Conservation (phyloP, 1,140 invertebrate species). For the Lucilia cuprina region DNA sequence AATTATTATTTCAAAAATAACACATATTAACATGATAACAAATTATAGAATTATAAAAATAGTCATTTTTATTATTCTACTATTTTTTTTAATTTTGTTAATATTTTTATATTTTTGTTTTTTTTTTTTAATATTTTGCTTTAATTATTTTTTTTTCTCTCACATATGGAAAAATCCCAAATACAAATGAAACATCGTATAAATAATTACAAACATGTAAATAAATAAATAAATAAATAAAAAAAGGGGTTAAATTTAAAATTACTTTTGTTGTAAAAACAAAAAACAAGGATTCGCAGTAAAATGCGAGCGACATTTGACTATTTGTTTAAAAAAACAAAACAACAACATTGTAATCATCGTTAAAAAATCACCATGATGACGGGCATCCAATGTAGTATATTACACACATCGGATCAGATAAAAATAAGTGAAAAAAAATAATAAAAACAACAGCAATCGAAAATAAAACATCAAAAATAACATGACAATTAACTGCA, state of each 20-base stretch:
- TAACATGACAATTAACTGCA: background rate
- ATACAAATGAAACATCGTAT: background rate
- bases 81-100: too few relatives aligned
- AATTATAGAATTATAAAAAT: too few relatives aligned
- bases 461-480: background rate
- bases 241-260: background rate
- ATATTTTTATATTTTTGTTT: too few relatives aligned
- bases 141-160: background rate
- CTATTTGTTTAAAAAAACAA: background rate
- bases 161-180: constrained; percentile 2
- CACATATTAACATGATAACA: too few relatives aligned
- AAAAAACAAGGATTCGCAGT: too few relatives aligned
- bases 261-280: too few relatives aligned
- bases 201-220: background rate
- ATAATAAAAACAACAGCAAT: background rate
- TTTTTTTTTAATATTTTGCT: too few relatives aligned
- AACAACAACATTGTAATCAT: background rate
- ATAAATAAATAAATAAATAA: background rate
- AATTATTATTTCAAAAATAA: too few relatives aligned
- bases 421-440: too few relatives aligned
- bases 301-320: background rate
- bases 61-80: too few relatives aligned
- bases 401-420: background rate
- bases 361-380: background rate
- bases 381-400: background rate